These are phyloP conservation scores for Bathynomus jamesi DNA, from an alignment of 1,140 invertebrate genomes.

Conservation along the genomic window DNA sequence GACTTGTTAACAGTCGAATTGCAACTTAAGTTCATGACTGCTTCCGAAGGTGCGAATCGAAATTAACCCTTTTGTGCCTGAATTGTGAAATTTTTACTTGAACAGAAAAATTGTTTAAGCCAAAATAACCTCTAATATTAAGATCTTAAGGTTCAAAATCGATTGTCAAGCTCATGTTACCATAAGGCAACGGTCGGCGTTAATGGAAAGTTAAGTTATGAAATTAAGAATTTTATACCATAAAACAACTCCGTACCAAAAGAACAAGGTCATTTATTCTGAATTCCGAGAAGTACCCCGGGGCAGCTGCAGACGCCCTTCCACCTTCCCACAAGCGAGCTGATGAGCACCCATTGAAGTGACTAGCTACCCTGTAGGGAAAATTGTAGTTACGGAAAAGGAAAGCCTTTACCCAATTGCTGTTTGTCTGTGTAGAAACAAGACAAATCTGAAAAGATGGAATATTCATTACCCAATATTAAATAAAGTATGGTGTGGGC, in stretches of 20 bases:
- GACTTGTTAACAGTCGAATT: too few relatives aligned
- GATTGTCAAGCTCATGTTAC: too few relatives aligned
- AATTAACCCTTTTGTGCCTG: too few relatives aligned
- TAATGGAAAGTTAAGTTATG: too few relatives aligned
- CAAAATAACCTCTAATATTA: too few relatives aligned
- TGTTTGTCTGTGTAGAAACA: constrained; percentile 74
- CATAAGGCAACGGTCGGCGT: too few relatives aligned
- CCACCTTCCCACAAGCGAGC: constrained; percentile 73
- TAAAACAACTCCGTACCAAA: constrained; percentile 67
- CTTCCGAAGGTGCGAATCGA: too few relatives aligned
- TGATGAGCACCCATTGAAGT: constrained; percentile 67
- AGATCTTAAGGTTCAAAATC: too few relatives aligned
- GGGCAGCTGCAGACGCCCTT: constrained; percentile 82
- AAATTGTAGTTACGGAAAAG: constrained; percentile 84
- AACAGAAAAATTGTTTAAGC: too few relatives aligned
- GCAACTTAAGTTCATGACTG: too few relatives aligned
- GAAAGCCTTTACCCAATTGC: constrained; percentile 67
- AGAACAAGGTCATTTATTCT: constrained; percentile 64
- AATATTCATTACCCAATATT: neutral
- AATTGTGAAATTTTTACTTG: too few relatives aligned
- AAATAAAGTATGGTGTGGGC: neutral
- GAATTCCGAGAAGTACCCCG: constrained; percentile 85
- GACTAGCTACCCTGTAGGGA: constrained; percentile 62
- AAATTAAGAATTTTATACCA: too few relatives aligned
- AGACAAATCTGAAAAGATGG: constrained; percentile 54